A percentile compares a stretch with the other conserved stretches of the same genome.
Evolutionary conservation across 2,797 vertebrate species (phyloP).

Genomic region (Pitangus sulphuratus): DNA sequence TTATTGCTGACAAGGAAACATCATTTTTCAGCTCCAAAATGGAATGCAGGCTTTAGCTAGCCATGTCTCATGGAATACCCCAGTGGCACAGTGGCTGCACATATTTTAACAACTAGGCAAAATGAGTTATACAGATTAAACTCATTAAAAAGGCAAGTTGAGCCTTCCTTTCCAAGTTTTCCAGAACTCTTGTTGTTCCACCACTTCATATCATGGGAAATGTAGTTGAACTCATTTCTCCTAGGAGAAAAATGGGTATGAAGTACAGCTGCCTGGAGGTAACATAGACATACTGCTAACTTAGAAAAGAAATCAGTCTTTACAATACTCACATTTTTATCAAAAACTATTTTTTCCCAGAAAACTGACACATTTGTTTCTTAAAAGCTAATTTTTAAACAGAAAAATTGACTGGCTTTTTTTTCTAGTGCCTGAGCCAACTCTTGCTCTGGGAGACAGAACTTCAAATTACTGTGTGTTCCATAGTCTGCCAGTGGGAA

Average conservation of each 20-base stretch:
- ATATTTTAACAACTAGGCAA: neutral
- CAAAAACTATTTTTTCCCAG: neutral
- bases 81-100: neutral
- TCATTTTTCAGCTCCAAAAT: neutral
- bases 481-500: neutral
- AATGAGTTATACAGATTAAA: neutral
- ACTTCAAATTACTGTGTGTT: neutral
- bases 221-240: neutral
- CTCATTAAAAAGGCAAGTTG: neutral
- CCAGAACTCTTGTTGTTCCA: neutral
- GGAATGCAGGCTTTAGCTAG: neutral
- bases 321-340: neutral
- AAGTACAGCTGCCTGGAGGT: neutral
- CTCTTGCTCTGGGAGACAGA: conserved; percentile 8
- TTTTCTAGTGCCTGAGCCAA: neutral
- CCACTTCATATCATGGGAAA: neutral
- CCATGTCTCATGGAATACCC: neutral
- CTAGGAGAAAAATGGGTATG: neutral
- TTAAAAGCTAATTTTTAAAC: conserved; percentile 29
- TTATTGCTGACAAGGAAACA: neutral
- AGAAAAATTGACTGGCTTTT: neutral
- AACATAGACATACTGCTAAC: neutral
- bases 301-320: neutral
- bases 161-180: neutral
- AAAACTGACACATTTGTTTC: neutral